Evolutionary conservation across 2,113 vertebrate genomes (phyloP), one percentile per base, ranked within the genome.

Genomic region (Indicator indicator): DNA sequence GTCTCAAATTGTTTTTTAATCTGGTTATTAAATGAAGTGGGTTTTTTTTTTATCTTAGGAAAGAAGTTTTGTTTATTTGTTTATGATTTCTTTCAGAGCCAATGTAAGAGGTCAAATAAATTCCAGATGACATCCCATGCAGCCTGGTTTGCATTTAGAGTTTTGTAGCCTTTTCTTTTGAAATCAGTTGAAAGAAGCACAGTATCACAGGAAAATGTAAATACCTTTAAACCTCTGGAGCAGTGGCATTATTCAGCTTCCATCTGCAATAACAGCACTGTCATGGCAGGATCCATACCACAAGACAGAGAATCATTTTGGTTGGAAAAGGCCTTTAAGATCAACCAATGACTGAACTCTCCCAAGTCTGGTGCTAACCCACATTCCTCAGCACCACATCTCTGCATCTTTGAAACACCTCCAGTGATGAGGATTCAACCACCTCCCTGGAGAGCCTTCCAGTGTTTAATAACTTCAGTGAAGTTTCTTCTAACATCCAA

Each of bases 21-120:
- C 88, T 38, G 60, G 65, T 88, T 95, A 92, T 86, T 94, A 90
- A 91, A 93, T 80, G 52, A 90, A 86, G 38, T 44, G 78, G 48
- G 81, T 85, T 90, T 90, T 85, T 88, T 21, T 90, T 86, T 90
- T 55, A 93, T 88, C 78, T 94, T 76, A 23, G n/a, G 54, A 94
- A 84, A 89, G 15, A 80, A 65, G 54, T 63, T 87, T 81, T 94
- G 73, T 94, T 93, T 94, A 59, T 93, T 95, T 92, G 78, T 89
- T 96, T 95, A 83, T 88, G 42, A 93, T 95, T 92, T 88, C 74
- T 92, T 79, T 91, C 65, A 87, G 81, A 94, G 64, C 26, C 42
- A 87, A 83, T 60, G 59, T 33, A 96, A 91, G 82, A 91, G 93
- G 89, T 95, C 87, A 94, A 95, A 97, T 95, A 85, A 94, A 83